phyloP scores from a whole-genome alignment of 2,113 vertebrate genomes.

The Nasalis larvatus region DNA sequence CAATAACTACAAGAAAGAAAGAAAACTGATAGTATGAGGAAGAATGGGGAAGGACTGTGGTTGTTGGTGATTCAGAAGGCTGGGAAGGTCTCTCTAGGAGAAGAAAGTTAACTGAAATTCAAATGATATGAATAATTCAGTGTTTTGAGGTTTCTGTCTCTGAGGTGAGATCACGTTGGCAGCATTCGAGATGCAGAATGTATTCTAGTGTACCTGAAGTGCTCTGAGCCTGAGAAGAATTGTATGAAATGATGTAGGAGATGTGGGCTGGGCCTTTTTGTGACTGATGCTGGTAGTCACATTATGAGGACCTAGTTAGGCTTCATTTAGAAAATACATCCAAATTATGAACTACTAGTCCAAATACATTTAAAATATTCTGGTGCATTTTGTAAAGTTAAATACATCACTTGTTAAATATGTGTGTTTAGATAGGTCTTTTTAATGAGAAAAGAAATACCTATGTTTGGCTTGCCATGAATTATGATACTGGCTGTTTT shows the following conservation, averaged over 20 bases:
- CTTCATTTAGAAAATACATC: not conserved
- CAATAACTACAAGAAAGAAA: not conserved
- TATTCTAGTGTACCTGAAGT: not conserved
- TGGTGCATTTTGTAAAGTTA: not conserved
- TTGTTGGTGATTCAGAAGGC: not conserved
- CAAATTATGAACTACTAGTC: not conserved
- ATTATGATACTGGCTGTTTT: not conserved
- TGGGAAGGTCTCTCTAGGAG: not conserved
- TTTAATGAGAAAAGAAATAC: not conserved
- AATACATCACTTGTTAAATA: not conserved
- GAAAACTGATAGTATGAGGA: not conserved
- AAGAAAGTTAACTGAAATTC: not conserved
- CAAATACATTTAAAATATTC: not conserved
- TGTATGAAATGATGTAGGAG: not conserved
- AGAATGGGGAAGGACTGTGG: rapidly evolving
- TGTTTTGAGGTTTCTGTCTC: not conserved
- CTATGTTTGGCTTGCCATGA: not conserved
- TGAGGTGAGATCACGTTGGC: rapidly evolving
- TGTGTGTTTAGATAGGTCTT: not conserved
- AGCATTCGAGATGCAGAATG: not conserved
- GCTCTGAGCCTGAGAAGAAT: not conserved
- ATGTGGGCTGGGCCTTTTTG: too few relatives aligned
- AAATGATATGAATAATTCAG: not conserved
- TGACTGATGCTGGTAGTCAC: not conserved
- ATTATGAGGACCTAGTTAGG: not conserved